These are phyloP conservation scores for Phyllotreta striolata DNA, from an alignment of 2,888 invertebrate genomes.

Conservation along the genomic window DNA sequence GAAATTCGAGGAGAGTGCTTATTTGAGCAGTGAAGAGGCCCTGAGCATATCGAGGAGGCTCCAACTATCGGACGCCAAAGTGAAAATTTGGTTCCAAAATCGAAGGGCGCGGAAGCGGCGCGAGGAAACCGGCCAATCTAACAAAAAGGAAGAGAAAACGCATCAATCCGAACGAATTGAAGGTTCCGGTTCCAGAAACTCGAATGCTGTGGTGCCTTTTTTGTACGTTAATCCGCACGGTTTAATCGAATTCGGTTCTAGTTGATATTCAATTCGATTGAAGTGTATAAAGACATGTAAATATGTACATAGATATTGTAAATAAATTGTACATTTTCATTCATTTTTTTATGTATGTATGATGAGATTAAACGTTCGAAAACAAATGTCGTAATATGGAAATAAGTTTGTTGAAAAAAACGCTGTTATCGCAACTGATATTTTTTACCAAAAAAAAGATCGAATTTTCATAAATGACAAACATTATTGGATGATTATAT, in stretches of 20 bases:
- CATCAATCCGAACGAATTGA: neutral
- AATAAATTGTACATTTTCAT: no score
- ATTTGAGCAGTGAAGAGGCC: slow-evolving; percentile 75
- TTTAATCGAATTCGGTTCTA: slow-evolving; percentile 24
- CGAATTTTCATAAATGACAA: no score
- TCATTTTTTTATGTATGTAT: no score
- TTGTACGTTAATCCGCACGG: slow-evolving; percentile 22
- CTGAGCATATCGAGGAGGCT: slow-evolving; percentile 69
- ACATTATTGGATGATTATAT: no score
- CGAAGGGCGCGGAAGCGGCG: slow-evolving; percentile 77
- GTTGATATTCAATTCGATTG: slow-evolving; percentile 9
- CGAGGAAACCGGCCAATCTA: slow-evolving; percentile 59
- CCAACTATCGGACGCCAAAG: slow-evolving; percentile 74
- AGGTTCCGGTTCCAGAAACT: neutral
- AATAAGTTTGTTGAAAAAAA: no score
- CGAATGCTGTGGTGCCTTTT: slow-evolving; percentile 16
- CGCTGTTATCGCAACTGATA: no score
- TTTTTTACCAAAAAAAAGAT: no score
- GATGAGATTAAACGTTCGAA: no score
- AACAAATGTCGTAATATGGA: no score
- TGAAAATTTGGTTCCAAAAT: slow-evolving; percentile 86
- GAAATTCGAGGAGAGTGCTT: slow-evolving; percentile 72
- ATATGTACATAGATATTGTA: no score
- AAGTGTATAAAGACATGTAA: no score
- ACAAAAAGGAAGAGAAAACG: slow-evolving; percentile 22